These are phyloP conservation scores for Plecotus auritus DNA, from an alignment of 2,113 vertebrate species.

Conservation along the genomic window DNA sequence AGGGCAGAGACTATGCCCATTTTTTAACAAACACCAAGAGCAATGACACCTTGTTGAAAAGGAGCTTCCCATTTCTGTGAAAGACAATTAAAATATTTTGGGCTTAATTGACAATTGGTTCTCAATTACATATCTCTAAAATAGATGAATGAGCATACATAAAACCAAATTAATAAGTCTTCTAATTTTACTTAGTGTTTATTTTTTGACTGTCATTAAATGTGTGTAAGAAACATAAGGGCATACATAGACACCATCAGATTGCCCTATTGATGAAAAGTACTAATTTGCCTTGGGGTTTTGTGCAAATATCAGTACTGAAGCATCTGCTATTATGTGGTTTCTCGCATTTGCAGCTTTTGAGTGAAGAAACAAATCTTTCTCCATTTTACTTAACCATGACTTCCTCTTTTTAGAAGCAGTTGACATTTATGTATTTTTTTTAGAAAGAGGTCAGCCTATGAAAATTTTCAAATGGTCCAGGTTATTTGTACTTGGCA, in stretches of 20 bases:
- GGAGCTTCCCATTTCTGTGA: neutral
- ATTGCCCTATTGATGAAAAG: neutral
- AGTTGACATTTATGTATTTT: neutral
- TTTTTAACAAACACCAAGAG: neutral
- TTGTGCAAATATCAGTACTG: neutral
- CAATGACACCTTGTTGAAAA: neutral
- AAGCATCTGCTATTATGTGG: neutral
- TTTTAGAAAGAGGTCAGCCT: neutral
- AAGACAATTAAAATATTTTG: neutral
- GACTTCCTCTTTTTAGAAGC: neutral
- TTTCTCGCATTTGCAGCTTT: neutral
- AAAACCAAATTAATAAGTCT: neutral
- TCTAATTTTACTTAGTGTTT: neutral
- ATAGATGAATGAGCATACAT: neutral
- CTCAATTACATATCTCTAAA: neutral
- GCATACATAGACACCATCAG: neutral
- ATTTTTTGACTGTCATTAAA: slow-evolving; percentile 26
- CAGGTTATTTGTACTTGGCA: slow-evolving; percentile 1
- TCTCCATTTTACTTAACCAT: neutral
- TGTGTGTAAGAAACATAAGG: neutral
- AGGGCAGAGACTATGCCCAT: neutral
- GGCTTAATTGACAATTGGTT: neutral
- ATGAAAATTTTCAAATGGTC: neutral
- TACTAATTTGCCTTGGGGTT: neutral
- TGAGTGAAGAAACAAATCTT: neutral